A percentile compares a stretch with the other conserved stretches of the same genome.
Conservation (phyloP, 1,140 invertebrate species). For the Notospermus geniculatus region DNA sequence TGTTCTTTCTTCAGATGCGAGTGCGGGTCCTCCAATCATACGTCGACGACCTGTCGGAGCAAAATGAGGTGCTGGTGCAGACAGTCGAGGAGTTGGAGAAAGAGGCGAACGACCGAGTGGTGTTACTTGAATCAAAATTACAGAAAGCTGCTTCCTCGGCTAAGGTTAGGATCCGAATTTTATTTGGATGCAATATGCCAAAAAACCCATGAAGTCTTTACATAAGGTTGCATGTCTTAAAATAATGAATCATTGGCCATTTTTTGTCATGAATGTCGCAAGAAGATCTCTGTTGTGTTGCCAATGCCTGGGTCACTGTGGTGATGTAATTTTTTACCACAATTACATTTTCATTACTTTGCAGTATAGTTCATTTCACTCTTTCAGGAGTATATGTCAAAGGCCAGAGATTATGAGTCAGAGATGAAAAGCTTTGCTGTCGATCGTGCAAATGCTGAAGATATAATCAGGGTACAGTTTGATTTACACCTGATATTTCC, state of each 20-base stretch:
- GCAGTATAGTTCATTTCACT: neutral
- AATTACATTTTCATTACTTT: too few relatives aligned
- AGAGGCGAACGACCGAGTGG: conserved; percentile 52
- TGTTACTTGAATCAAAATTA: conserved; percentile 44
- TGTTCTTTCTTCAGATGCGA: conserved; percentile 41
- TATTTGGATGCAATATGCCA: too few relatives aligned
- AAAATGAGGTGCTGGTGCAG: conserved; percentile 53
- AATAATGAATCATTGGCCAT: neutral
- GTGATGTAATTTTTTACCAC: too few relatives aligned
- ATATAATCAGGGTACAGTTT: conserved; percentile 33
- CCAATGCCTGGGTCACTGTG: too few relatives aligned
- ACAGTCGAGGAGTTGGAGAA: conserved; percentile 53
- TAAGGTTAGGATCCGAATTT: conserved; percentile 33
- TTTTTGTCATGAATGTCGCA: too few relatives aligned
- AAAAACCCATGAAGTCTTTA: too few relatives aligned
- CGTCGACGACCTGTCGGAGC: conserved; percentile 53
- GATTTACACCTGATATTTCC: too few relatives aligned
- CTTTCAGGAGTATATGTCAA: conserved; percentile 47
- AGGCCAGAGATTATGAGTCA: conserved; percentile 44
- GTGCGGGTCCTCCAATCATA: conserved; percentile 48
- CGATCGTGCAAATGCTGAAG: conserved; percentile 44
- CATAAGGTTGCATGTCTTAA: too few relatives aligned
- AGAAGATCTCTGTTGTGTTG: too few relatives aligned
- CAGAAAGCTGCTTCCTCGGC: conserved; percentile 35
- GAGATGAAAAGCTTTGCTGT: conserved; percentile 40